Base-by-base conservation (phyloP, 2,797 vertebrate species). In the Orestias chungarensis region DNA sequence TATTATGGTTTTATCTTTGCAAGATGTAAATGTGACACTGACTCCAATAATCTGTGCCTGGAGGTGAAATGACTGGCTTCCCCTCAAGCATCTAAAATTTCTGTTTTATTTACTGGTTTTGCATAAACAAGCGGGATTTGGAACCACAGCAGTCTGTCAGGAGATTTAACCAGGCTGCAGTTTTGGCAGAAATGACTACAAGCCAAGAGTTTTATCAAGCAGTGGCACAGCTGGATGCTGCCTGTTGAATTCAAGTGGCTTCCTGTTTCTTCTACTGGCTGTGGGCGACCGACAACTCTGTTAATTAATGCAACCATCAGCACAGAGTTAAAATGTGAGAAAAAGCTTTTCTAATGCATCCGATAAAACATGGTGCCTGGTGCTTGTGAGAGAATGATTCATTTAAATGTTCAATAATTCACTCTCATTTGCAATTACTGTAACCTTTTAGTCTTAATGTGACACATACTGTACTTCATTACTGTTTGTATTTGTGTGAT, bases 271-370 rank as follows among this genome's bases (percentile, higher is more conserved):
- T n/a, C 67, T 66, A 44, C 68, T 35, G 47, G 70, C 66, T 57
- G 83, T 82, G 79, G 83, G 84, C 49, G 87, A 76, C 82, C 33
- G 64, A 68, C 79, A 76, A 75, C 68, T 68, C 68, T 0, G 69
- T 44, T 88, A 88, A 87, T 89, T 88, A 87, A 83, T 87, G 78
- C 77, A 79, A 61, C 76, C 78, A 74, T 76, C 78, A 77, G 66
- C 80, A 68, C 54, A 25, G 59, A 76, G 64, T 61, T 62, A 52
- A 47, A 71, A 68, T 75, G 66, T 79, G 80, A 77, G 77, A 79
- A 82, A 80, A 23, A 12, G 74, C 77, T 79, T 64, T 76, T 77
- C 47, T 27, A 52, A 81, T 14, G n/a, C 46, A 72, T 67, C 65
- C 70, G 50, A 6, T 52, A 40, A 81, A 81, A 69, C 4, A 14